A percentile compares a stretch with the other conserved stretches of the same genome.
Evolutionary conservation across 2,113 vertebrate genomes (phyloP).

Genomic region (Pachyramphus minor): DNA sequence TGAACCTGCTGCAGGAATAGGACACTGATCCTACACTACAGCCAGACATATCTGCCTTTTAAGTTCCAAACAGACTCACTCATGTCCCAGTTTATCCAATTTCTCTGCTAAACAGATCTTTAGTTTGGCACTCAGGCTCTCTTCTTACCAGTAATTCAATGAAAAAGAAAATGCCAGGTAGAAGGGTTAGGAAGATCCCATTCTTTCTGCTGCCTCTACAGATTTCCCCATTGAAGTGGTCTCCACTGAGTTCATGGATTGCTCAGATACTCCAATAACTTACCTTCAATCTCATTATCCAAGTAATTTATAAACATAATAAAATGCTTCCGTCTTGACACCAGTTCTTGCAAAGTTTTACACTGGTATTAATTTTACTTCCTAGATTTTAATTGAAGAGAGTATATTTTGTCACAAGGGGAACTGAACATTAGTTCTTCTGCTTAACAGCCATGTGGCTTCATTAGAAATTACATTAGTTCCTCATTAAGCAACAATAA

Average conservation of each 20-base stretch:
- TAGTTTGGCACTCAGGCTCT: not conserved
- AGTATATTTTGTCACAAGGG: slow-evolving; percentile 51
- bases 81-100: not conserved
- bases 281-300: slow-evolving; percentile 11
- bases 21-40: not conserved
- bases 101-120: not conserved
- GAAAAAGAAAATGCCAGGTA: not conserved
- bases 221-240: not conserved
- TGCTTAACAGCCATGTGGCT: slow-evolving; percentile 54
- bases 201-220: not conserved
- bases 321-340: slow-evolving; percentile 41
- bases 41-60: not conserved
- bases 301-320: slow-evolving; percentile 46
- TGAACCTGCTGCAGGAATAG: not conserved
- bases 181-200: not conserved
- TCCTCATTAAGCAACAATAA: slow-evolving; percentile 74
- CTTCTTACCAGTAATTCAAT: not conserved
- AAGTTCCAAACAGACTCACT: not conserved
- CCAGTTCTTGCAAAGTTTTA: slow-evolving; percentile 43
- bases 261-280: not conserved
- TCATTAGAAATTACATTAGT: slow-evolving; percentile 73
- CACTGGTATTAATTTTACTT: slow-evolving; percentile 65
- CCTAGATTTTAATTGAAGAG: slow-evolving; percentile 69
- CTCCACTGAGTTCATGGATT: not conserved
- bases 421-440: slow-evolving; percentile 60